A percentile compares a stretch with the other conserved stretches of the same genome.
These are phyloP conservation scores for Indicator maculatus DNA, from an alignment of 2,113 vertebrate genomes.

Conservation along the genomic window DNA sequence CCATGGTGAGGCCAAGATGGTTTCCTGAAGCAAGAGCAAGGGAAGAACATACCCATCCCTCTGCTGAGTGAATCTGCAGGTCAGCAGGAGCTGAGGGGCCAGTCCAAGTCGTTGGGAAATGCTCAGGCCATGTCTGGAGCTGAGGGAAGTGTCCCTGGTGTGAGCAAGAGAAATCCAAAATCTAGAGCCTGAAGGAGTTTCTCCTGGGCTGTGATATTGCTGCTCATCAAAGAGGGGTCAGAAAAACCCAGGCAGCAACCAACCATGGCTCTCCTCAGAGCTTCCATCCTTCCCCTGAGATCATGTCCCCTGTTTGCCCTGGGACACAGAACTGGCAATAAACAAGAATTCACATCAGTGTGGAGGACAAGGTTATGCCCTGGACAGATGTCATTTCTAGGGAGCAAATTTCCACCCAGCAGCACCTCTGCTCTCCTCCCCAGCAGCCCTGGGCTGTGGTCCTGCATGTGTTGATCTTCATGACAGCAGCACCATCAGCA, in stretches of 20 bases:
- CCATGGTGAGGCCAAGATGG: accelerated
- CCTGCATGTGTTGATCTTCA: background rate
- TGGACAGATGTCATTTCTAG: background rate
- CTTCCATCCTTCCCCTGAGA: background rate
- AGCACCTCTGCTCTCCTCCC: background rate
- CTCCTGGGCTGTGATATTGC: background rate
- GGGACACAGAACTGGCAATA: background rate
- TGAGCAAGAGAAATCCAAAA: background rate
- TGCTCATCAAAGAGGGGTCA: conserved; percentile 9
- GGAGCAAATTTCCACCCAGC: background rate
- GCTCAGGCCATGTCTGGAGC: background rate
- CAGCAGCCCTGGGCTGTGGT: background rate
- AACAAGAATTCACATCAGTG: background rate
- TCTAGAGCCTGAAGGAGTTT: accelerated
- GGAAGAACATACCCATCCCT: background rate
- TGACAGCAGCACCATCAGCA: background rate
- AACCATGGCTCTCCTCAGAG: background rate
- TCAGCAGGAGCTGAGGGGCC: background rate
- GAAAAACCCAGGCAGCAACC: background rate
- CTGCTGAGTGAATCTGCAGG: background rate
- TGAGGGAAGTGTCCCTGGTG: background rate
- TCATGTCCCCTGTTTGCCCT: background rate
- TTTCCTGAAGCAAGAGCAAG: background rate
- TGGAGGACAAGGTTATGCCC: background rate
- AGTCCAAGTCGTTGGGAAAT: background rate